phyloP scores from a whole-genome alignment of 2,888 invertebrate genomes.

The Cyclophora albipunctata region DNA sequence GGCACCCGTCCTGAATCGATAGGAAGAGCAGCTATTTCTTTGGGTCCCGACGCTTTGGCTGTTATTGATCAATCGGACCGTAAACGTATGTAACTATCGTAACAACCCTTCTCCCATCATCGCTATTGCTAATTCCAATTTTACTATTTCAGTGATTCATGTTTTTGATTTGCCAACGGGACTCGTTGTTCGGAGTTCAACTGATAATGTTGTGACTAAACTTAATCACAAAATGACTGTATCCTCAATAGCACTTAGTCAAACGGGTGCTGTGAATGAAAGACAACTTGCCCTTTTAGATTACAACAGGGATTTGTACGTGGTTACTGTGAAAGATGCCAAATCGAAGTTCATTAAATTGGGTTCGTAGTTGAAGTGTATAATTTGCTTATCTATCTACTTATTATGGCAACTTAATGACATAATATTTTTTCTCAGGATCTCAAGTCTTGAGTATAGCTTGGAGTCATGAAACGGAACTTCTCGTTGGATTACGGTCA shows the following conservation, averaged over 20 bases:
- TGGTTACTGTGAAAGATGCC: slow-evolving; percentile 82
- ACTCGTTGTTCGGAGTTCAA: slow-evolving; percentile 79
- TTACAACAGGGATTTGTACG: slow-evolving; percentile 89
- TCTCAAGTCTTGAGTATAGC: slow-evolving; percentile 62
- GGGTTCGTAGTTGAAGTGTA: slow-evolving; percentile 59
- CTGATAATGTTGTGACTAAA: slow-evolving; percentile 82
- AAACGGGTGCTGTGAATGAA: slow-evolving; percentile 85
- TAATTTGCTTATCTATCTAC: neutral
- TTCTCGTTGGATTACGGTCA: slow-evolving; percentile 61
- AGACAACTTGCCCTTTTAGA: slow-evolving; percentile 92
- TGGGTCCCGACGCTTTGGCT: slow-evolving; percentile 91
- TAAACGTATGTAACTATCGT: slow-evolving; percentile 76
- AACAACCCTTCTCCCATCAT: neutral
- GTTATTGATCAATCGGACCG: slow-evolving; percentile 89
- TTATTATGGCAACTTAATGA: too few species aligned
- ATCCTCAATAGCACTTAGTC: slow-evolving; percentile 88
- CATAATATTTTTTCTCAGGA: slow-evolving; percentile 27
- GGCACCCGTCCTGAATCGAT: slow-evolving; percentile 89
- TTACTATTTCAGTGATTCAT: slow-evolving; percentile 79
- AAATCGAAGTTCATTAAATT: slow-evolving; percentile 82
- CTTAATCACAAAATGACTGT: slow-evolving; percentile 86
- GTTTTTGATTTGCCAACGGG: slow-evolving; percentile 87
- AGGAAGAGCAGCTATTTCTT: slow-evolving; percentile 82
- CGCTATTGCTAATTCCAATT: neutral
- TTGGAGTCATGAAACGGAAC: slow-evolving; percentile 66